Percentiles rank a stretch among this genome's conserved stretches.
These are phyloP conservation scores for Cremastinae sp. DNA, from an alignment of 2,888 invertebrate species.

Conservation along the genomic window DNA sequence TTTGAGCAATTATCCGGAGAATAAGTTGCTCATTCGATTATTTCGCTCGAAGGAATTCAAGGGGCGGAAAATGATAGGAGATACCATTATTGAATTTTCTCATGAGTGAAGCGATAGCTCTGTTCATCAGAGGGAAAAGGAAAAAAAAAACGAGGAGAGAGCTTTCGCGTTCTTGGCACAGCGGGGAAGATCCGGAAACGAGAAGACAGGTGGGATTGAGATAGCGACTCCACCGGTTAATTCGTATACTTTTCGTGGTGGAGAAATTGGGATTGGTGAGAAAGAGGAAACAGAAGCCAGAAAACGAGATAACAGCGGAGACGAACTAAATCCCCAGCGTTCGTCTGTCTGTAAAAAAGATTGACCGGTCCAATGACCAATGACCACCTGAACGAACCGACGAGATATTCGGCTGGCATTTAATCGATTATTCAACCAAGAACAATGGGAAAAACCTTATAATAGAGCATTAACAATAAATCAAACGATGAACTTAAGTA, in stretches of 20 bases:
- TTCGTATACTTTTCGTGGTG: conserved; percentile 37
- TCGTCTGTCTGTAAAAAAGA: neutral
- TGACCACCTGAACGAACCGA: neutral
- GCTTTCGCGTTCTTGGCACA: conserved; percentile 9
- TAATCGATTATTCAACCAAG: no score
- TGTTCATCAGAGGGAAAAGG: neutral
- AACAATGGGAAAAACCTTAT: no score
- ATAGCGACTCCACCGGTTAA: conserved; percentile 22
- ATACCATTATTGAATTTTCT: conserved; percentile 45
- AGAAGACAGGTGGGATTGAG: conserved; percentile 38
- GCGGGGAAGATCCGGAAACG: conserved; percentile 12
- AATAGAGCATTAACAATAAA: no score
- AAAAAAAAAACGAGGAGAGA: neutral
- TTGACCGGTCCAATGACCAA: conserved; percentile 1
- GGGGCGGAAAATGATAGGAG: conserved; percentile 6
- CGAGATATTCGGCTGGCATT: neutral
- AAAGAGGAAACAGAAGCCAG: conserved; percentile 19
- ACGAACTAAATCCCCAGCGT: conserved; percentile 12
- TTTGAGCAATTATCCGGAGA: no score
- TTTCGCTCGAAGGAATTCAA: neutral
- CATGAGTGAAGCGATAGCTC: conserved; percentile 5
- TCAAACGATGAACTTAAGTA: no score
- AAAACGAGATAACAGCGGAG: conserved; percentile 6
- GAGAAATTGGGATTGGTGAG: conserved; percentile 43
- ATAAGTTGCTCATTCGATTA: neutral